phyloP scores from a whole-genome alignment of 2,797 vertebrate species.

The Labeo calbasu region DNA sequence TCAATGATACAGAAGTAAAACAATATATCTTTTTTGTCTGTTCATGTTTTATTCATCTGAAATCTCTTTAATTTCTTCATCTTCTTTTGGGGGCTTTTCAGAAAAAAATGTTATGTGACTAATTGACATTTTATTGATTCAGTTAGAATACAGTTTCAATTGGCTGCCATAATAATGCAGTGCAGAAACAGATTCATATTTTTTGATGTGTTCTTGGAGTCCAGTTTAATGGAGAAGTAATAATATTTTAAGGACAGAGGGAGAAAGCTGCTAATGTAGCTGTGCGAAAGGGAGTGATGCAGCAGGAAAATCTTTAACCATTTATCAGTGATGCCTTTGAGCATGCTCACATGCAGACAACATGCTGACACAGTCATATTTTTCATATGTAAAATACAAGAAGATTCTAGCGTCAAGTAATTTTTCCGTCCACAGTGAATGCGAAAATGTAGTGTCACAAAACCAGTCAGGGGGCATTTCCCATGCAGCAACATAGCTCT shows the following conservation, averaged over 20 bases:
- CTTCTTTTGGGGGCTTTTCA: background rate
- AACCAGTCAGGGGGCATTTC: background rate
- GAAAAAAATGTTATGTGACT: background rate
- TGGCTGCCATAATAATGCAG: background rate
- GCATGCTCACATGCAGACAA: slow-evolving; percentile 2
- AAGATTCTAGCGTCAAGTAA: background rate
- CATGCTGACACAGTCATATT: slow-evolving; percentile 5
- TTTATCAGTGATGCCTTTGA: background rate
- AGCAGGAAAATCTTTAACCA: background rate
- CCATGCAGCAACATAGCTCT: background rate
- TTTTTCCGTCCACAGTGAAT: background rate
- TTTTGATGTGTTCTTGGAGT: background rate
- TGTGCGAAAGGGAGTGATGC: background rate
- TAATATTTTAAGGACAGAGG: background rate
- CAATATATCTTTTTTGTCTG: background rate
- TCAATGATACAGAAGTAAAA: background rate
- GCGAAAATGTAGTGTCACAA: background rate
- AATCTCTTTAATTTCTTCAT: background rate
- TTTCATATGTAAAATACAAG: background rate
- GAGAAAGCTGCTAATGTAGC: background rate
- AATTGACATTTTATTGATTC: background rate
- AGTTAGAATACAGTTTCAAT: background rate
- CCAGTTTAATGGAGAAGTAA: background rate
- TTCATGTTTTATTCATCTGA: background rate
- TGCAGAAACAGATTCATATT: background rate